Percentiles rank a stretch among this genome's conserved stretches.
phyloP scores from a whole-genome alignment of 2,797 vertebrate genomes.

The Harpagifer antarcticus region DNA sequence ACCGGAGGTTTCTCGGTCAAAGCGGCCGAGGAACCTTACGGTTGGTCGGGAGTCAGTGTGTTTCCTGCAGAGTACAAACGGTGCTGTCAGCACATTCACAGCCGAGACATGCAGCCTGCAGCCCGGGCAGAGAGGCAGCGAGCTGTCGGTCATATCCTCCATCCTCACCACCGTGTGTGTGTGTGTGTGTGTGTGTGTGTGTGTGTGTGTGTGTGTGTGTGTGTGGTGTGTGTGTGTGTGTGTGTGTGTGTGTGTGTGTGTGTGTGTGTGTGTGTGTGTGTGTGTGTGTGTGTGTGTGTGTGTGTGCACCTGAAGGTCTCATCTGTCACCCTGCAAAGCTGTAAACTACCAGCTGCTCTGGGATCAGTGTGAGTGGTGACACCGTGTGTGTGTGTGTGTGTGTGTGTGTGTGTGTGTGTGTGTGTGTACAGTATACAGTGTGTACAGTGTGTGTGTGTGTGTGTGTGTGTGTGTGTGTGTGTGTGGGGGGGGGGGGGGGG shows the following conservation, averaged over 20 bases:
- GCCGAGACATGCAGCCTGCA: slow-evolving; percentile 37
- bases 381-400: slow-evolving; percentile 4
- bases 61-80: slow-evolving; percentile 53
- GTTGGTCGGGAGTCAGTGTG: neutral
- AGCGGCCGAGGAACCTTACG: slow-evolving; percentile 26
- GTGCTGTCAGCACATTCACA: slow-evolving; percentile 69
- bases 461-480: slow-evolving; percentile 12
- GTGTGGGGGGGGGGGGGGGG: too few relatives aligned
- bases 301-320: slow-evolving; percentile 26
- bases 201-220: too few relatives aligned
- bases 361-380: slow-evolving; percentile 38
- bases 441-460: neutral
- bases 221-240: neutral
- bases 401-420: neutral
- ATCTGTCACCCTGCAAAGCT: slow-evolving; percentile 18
- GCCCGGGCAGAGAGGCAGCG: slow-evolving; percentile 33
- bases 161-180: neutral
- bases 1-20: neutral
- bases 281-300: neutral
- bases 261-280: too few relatives aligned
- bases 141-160: slow-evolving; percentile 35
- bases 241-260: neutral
- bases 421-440: too few relatives aligned
- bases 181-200: neutral
- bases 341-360: slow-evolving; percentile 30